A percentile compares a stretch with the other conserved stretches of the same genome.
Evolutionary conservation across 2,113 vertebrate species (phyloP).

Genomic region (Capra hircus): DNA sequence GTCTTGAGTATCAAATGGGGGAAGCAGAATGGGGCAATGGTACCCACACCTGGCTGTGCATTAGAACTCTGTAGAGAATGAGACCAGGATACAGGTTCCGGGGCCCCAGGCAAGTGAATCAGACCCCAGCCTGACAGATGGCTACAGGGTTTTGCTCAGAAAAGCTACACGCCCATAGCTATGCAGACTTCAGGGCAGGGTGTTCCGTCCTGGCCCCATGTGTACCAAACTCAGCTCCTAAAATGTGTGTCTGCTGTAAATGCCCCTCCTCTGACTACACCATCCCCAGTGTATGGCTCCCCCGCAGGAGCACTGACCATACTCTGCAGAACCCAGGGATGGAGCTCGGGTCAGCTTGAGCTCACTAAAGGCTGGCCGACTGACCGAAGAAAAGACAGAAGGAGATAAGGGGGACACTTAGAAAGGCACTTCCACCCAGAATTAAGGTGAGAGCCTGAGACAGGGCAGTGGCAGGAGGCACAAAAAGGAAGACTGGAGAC

Average conservation of each 20-base stretch:
- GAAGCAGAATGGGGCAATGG: background rate
- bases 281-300: accelerated
- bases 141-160: background rate
- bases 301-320: accelerated
- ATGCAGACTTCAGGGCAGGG: background rate
- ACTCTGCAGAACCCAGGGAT: background rate
- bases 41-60: background rate
- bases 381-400: background rate
- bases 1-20: background rate
- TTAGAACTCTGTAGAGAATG: background rate
- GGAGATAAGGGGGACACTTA: background rate
- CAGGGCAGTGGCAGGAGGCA: background rate
- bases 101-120: background rate
- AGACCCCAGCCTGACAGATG: background rate
- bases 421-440: background rate
- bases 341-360: background rate
- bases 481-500: background rate
- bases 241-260: background rate
- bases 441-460: background rate
- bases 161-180: background rate
- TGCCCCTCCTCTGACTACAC: background rate
- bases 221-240: background rate
- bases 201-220: background rate
- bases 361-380: background rate
- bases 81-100: background rate